A percentile compares a stretch with the other conserved stretches of the same genome.
phyloP scores from a whole-genome alignment of 1,140 invertebrate genomes.

The Hesperophylax magnus region DNA sequence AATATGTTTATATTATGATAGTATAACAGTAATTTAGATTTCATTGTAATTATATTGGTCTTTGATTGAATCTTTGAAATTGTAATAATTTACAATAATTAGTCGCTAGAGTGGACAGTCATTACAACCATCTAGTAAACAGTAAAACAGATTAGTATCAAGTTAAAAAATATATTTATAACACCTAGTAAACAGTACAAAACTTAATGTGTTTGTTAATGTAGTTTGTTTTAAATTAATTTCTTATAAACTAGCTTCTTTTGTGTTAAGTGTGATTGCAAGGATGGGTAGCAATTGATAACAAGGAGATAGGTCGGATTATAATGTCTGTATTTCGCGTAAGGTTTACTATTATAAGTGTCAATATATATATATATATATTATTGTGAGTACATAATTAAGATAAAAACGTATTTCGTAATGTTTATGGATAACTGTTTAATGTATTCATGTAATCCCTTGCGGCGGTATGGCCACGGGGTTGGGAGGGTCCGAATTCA shows the following conservation, averaged over 20 bases:
- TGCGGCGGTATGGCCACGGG: constrained; percentile 50
- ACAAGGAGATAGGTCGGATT: constrained; percentile 41
- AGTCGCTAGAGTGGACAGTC: too few relatives aligned
- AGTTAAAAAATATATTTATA: not conserved
- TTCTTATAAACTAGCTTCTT: constrained; percentile 21
- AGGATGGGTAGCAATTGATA: constrained; percentile 26
- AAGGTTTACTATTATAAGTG: constrained; percentile 35
- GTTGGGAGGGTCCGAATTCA: constrained; percentile 41
- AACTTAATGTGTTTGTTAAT: not conserved
- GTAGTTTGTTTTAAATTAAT: constrained; percentile 12
- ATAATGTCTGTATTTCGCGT: constrained; percentile 34
- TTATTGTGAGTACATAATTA: constrained; percentile 55
- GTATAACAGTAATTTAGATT: too few relatives aligned
- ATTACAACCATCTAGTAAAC: too few relatives aligned
- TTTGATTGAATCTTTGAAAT: too few relatives aligned
- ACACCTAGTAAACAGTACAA: constrained; percentile 35
- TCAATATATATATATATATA: constrained; percentile 46
- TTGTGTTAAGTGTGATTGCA: constrained; percentile 28
- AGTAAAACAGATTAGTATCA: too few relatives aligned
- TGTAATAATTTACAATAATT: too few relatives aligned
- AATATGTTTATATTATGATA: too few relatives aligned
- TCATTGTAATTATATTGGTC: too few relatives aligned
- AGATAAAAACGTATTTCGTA: constrained; percentile 49
- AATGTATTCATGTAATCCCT: constrained; percentile 36
- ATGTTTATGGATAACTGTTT: constrained; percentile 52